Evolutionary conservation across 2,113 vertebrate species (phyloP).

Genomic region (Sander lucioperca): DNA sequence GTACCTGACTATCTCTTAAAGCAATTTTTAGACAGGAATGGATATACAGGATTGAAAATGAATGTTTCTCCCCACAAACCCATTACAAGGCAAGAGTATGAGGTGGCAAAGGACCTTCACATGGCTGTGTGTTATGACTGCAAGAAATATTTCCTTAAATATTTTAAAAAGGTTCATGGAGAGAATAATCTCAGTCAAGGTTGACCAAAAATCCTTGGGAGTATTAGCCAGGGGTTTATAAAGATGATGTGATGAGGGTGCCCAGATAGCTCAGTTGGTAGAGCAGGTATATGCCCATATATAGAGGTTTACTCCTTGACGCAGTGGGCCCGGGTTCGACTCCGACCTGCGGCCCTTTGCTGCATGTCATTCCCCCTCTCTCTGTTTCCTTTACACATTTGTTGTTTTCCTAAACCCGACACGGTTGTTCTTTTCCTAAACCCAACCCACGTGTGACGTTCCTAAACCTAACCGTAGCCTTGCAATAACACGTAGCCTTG

Average conservation of each 20-base stretch:
- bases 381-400: no score
- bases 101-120: not conserved
- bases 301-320: no score
- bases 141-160: not conserved
- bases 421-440: no score
- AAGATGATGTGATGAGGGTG: not conserved
- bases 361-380: no score
- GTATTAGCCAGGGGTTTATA: not conserved
- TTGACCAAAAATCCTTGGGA: not conserved
- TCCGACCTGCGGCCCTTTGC: no score
- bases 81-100: not conserved
- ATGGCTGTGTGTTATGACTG: not conserved
- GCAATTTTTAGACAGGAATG: not conserved
- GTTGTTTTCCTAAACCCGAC: no score
- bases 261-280: no score
- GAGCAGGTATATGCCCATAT: no score
- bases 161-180: not conserved
- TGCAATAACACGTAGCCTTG: no score
- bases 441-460: no score
- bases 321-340: no score
- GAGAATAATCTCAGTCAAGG: not conserved
- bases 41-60: not conserved
- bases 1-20: not conserved
- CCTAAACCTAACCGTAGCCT: no score
- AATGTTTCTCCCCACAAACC: not conserved